These are phyloP conservation scores for Chloroceryle amazona DNA, from an alignment of 2,797 vertebrate species.

Conservation along the genomic window DNA sequence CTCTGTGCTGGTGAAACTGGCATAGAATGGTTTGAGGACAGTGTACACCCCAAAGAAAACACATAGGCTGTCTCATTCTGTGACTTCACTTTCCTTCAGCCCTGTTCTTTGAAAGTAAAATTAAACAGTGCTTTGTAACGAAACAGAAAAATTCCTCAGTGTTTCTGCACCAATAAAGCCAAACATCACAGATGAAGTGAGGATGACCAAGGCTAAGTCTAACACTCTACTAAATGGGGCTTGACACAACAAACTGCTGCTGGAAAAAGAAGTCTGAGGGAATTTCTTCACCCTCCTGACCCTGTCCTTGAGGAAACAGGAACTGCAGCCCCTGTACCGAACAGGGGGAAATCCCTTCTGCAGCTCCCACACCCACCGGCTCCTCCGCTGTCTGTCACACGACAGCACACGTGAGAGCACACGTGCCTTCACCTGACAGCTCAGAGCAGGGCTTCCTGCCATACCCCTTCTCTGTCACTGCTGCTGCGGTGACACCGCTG, in stretches of 20 bases:
- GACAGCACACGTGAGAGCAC: not conserved
- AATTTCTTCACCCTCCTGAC: not conserved
- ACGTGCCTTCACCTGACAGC: not conserved
- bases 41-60: not conserved
- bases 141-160: not conserved
- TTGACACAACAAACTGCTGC: not conserved
- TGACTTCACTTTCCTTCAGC: not conserved
- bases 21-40: not conserved
- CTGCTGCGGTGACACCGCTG: not conserved
- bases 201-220: not conserved
- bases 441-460: not conserved
- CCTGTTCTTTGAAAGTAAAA: not conserved
- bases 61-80: not conserved
- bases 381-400: not conserved
- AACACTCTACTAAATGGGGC: not conserved
- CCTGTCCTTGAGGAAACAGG: not conserved
- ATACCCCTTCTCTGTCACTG: not conserved
- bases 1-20: not conserved
- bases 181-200: not conserved
- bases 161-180: not conserved
- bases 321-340: not conserved
- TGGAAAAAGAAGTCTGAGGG: not conserved
- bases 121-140: not conserved
- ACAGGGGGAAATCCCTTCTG: not conserved
- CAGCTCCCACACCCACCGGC: not conserved